These are phyloP conservation scores for Melipona beecheii DNA, from an alignment of 2,888 invertebrate species.

Conservation along the genomic window DNA sequence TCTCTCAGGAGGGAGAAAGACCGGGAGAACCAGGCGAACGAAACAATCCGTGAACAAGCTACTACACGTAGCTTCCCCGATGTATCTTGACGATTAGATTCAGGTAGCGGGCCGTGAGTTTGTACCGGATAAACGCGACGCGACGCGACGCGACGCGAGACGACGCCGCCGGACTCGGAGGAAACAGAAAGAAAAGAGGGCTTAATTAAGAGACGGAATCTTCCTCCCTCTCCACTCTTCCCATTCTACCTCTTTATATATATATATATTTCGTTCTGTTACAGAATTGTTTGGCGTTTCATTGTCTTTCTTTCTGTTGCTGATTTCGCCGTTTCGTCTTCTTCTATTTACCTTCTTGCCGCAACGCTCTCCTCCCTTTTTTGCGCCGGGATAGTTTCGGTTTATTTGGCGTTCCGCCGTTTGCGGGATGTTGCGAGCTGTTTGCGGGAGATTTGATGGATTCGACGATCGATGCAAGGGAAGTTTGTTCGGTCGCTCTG, in stretches of 20 bases:
- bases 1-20: slow-evolving; percentile 42
- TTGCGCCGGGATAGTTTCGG: slow-evolving; percentile 9
- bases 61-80: slow-evolving; percentile 65
- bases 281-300: not conserved
- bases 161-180: not conserved
- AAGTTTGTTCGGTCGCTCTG: slow-evolving; percentile 23
- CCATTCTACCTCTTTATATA: not conserved
- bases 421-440: not conserved
- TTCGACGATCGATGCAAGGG: not conserved
- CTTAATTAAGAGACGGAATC: slow-evolving; percentile 50
- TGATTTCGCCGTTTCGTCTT: not conserved
- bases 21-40: slow-evolving; percentile 46
- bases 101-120: slow-evolving; percentile 49
- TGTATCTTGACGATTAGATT: slow-evolving; percentile 70
- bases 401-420: slow-evolving; percentile 5
- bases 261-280: too few species aligned
- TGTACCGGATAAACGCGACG: slow-evolving; percentile 59
- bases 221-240: not conserved
- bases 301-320: not conserved
- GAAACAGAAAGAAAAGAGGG: slow-evolving; percentile 29
- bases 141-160: slow-evolving; percentile 13
- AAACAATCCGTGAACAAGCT: slow-evolving; percentile 73
- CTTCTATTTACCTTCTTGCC: not conserved
- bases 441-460: slow-evolving; percentile 5
- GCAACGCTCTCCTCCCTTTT: not conserved